These are phyloP conservation scores for Syndactyla subalaris DNA, from an alignment of 2,797 vertebrate species.

Conservation along the genomic window DNA sequence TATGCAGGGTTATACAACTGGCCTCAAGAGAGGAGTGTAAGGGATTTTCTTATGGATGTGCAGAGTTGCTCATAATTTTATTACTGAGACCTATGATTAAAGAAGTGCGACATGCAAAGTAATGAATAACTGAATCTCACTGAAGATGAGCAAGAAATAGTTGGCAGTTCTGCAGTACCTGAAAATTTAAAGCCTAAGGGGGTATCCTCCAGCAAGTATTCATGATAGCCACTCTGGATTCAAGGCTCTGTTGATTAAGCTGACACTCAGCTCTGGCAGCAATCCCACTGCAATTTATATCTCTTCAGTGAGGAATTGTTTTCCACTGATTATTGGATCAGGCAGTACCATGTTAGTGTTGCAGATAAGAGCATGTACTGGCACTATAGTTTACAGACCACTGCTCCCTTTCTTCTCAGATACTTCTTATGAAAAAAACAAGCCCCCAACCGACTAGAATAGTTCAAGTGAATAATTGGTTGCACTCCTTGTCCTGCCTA, in stretches of 20 bases:
- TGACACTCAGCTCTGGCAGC: neutral
- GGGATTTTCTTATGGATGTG: neutral
- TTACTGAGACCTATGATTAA: neutral
- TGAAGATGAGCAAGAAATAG: neutral
- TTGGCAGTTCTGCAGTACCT: neutral
- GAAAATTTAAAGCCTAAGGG: neutral
- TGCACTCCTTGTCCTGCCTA: neutral
- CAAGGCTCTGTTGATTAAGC: neutral
- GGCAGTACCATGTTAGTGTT: neutral
- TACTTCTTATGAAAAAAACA: neutral
- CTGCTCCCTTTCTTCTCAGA: neutral
- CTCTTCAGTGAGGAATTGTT: neutral
- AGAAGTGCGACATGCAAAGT: neutral
- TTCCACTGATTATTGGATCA: neutral
- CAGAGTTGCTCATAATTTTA: neutral
- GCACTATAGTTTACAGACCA: neutral
- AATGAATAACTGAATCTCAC: neutral
- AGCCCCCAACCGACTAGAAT: neutral
- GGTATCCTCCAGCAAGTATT: neutral
- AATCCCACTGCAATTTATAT: neutral
- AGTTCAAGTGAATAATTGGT: neutral
- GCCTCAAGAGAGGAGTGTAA: neutral
- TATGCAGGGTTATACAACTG: neutral
- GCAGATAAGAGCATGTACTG: neutral
- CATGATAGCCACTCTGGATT: neutral